These are phyloP conservation scores for Callithrix jacchus DNA, from an alignment of 2,113 vertebrate species.

Conservation along the genomic window DNA sequence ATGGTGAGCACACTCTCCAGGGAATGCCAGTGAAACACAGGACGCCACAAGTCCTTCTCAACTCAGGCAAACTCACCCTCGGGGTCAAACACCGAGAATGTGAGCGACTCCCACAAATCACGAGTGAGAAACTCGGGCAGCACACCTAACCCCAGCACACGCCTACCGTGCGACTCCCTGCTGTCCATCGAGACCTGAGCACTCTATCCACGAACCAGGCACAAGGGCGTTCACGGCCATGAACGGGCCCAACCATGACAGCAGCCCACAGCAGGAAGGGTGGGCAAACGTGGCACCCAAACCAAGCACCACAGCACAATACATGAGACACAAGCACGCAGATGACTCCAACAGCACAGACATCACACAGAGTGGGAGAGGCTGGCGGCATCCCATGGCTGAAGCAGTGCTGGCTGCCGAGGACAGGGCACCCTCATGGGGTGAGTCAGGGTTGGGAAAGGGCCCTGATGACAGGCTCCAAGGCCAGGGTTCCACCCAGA, in stretches of 20 bases:
- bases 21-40: neutral
- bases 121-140: too few species aligned
- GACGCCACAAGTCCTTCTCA: fast-evolving
- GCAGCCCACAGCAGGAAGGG: fast-evolving
- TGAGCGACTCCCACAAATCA: neutral
- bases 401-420: neutral
- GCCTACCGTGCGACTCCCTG: too few species aligned
- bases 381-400: neutral
- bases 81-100: neutral
- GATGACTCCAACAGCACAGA: too few species aligned
- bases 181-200: fast-evolving
- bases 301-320: neutral
- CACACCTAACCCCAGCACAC: fast-evolving
- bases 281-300: too few species aligned
- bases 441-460: neutral
- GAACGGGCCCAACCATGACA: fast-evolving
- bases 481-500: neutral
- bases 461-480: neutral
- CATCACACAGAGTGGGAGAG: fast-evolving
- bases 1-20: neutral
- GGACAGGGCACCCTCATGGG: neutral
- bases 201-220: fast-evolving
- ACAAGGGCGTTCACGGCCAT: too few species aligned
- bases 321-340: fast-evolving
- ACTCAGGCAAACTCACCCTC: neutral